A percentile compares a stretch with the other conserved stretches of the same genome.
phyloP scores from a whole-genome alignment of 2,888 invertebrate genomes.

The Acanthosepion esculentum region DNA sequence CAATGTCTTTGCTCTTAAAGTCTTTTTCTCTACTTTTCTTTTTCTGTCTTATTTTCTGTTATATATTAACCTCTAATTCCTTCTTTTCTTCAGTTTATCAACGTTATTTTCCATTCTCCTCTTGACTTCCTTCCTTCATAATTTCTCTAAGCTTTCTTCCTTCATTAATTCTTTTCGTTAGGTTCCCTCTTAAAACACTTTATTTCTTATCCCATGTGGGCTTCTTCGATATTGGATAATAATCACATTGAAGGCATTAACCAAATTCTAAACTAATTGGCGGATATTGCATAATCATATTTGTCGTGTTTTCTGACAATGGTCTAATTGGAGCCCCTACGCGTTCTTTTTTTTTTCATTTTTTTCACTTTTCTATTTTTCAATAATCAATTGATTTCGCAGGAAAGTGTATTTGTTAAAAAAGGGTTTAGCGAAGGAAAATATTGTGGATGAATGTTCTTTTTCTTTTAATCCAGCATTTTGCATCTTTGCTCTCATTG shows the following conservation, averaged over 20 bases:
- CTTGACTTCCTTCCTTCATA: background rate
- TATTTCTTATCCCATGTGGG: background rate
- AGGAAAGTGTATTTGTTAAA: background rate
- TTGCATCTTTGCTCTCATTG: background rate
- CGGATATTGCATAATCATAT: constrained; percentile 33
- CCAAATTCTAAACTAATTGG: constrained; percentile 33
- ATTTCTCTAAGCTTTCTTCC: background rate
- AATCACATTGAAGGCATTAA: constrained; percentile 17
- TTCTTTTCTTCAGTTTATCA: too few species aligned
- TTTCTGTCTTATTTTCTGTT: too few species aligned
- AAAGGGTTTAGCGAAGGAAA: background rate
- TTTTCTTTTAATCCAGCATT: background rate
- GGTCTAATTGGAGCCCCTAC: background rate
- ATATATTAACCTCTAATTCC: too few species aligned
- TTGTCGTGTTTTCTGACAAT: background rate
- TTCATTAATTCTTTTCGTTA: background rate
- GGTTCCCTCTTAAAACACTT: background rate
- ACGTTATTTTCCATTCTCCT: background rate
- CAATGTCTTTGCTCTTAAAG: too few species aligned
- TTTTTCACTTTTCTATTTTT: background rate
- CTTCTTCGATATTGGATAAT: background rate
- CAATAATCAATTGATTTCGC: background rate
- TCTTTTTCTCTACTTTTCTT: too few species aligned
- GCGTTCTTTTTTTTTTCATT: background rate
- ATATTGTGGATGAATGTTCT: background rate